Evolutionary conservation across 2,113 vertebrate genomes (phyloP), one percentile per base, ranked within the genome.

Genomic region (Condylura cristata): DNA sequence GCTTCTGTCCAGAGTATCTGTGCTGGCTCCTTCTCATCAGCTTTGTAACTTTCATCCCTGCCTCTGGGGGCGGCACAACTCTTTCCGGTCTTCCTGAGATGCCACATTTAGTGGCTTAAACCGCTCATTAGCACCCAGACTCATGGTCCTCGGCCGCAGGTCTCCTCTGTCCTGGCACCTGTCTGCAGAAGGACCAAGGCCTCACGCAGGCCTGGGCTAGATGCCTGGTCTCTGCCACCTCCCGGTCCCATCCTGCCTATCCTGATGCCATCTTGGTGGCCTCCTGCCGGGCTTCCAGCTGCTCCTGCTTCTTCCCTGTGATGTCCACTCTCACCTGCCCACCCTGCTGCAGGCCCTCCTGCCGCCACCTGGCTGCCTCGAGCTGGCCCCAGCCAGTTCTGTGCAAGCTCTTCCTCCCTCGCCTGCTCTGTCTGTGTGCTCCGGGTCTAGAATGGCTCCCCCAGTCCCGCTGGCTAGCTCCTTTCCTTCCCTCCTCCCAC

Each of bases 301-400:
- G 24, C 74, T 80, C 26, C n/a, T 11, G 46, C 66, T 76, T 68
- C 28, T 51, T 8, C 41, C 18, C 60, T 22, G 60, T 17, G 18
- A 3, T 22, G 39, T 66, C 71, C 32, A 8, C 51, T 30, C 30
- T 34, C 16, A 4, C 44, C 30, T 6, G 0, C 63, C 24, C n/a
- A 20, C 1, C 2, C 63, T n/a, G 0, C 79, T 44, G 3, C 51
- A 63, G 12, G n/a, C 8, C 65, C 74, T 48, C 68, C 61, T 37
- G 8, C 18, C n/a, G 39, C 39, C n/a, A 12, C 0, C 8, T 18
- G 4, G 0, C 32, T 1, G 0, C 65, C 41, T 61, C 41, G 14
- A 48, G 41, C 56, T 48, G 48, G 41, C 32, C 34, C 30, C 44
- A 32, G 26, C 22, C 22, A 17, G 6, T 46, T 75, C 37, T 1